These are phyloP conservation scores for Drosophila neutralis DNA, from an alignment of 2,888 invertebrate species.

Conservation along the genomic window DNA sequence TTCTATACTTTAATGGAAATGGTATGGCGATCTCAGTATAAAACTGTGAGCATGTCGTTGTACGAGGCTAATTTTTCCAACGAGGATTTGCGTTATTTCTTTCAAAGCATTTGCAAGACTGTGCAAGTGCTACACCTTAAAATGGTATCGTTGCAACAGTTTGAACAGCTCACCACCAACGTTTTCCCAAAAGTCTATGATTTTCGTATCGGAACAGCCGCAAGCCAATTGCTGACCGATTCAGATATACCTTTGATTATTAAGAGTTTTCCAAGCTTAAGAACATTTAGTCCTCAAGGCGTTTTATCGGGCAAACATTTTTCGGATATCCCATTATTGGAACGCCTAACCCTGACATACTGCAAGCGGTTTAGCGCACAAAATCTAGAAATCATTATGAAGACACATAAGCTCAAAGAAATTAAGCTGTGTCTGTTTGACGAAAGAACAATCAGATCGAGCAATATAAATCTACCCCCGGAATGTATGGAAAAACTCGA, in stretches of 20 bases:
- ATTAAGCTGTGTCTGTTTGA: conserved; percentile 49
- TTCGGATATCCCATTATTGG: conserved; percentile 33
- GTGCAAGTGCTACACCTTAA: conserved; percentile 36
- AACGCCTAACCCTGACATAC: conserved; percentile 53
- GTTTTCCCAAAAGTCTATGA: conserved; percentile 52
- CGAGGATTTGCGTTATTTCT: conserved; percentile 32
- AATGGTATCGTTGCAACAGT: conserved; percentile 33
- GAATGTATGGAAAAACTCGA: conserved; percentile 43
- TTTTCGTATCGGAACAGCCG: conserved; percentile 53
- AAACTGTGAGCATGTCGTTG: conserved; percentile 36
- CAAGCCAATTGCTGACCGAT: conserved; percentile 35
- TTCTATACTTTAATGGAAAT: conserved; percentile 49
- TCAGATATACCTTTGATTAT: conserved; percentile 39
- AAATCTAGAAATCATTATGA: conserved; percentile 45
- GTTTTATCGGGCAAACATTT: conserved; percentile 51
- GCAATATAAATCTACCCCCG: conserved; percentile 24
- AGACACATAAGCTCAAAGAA: conserved; percentile 39
- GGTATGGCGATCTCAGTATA: conserved; percentile 50
- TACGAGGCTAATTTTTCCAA: conserved; percentile 27
- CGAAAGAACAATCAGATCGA: background rate
- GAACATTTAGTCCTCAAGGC: conserved; percentile 62
- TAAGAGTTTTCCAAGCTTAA: conserved; percentile 56
- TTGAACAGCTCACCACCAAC: conserved; percentile 22
- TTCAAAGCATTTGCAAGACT: conserved; percentile 33
- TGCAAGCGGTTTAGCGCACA: conserved; percentile 34